Percentiles rank a stretch among this genome's conserved stretches.
phyloP scores from a whole-genome alignment of 92 coral and sea anemone genomes.

The Desmophyllum pertusum region DNA sequence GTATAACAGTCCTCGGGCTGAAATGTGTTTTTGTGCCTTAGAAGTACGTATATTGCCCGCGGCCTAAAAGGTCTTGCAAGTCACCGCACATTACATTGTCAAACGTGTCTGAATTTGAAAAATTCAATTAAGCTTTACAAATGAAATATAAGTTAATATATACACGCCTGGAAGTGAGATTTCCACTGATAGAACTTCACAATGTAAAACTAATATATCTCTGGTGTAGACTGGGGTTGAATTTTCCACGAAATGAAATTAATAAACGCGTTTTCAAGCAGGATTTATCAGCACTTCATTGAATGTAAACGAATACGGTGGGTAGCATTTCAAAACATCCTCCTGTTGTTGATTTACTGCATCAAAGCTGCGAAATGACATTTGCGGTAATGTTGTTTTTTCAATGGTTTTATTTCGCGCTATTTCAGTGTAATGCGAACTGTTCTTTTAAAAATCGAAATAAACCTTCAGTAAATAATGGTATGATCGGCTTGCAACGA shows the following conservation, averaged over 20 bases:
- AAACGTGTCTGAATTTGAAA: background rate
- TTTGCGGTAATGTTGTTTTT: background rate
- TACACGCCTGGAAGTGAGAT: background rate
- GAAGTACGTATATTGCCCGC: background rate
- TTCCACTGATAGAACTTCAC: background rate
- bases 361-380: background rate
- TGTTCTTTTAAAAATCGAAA: background rate
- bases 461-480: background rate
- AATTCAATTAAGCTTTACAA: background rate
- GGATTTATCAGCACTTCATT: background rate
- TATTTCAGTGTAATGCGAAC: background rate
- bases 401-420: background rate
- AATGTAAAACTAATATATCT: background rate
- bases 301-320: background rate
- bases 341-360: background rate
- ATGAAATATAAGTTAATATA: background rate
- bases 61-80: background rate
- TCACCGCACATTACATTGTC: background rate
- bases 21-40: background rate
- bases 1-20: background rate
- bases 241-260: background rate
- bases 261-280: background rate
- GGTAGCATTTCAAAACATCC: background rate
- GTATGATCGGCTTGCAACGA: too few species aligned
- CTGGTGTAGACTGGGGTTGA: background rate